Evolutionary conservation across 2,113 vertebrate genomes (phyloP).

Genomic region (Cairina moschata): DNA sequence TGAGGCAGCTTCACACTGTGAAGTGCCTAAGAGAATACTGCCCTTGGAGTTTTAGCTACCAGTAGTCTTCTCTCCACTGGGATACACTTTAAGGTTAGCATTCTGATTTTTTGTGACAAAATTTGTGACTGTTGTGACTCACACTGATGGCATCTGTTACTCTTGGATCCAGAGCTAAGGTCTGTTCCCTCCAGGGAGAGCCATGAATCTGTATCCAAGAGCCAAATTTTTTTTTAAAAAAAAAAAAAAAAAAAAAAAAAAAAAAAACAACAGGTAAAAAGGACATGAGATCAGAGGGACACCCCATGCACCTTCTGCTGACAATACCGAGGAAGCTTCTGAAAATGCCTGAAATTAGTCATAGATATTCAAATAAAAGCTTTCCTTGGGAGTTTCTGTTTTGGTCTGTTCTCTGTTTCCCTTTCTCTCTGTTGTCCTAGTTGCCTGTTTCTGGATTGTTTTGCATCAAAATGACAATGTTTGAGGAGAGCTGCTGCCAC

Average conservation of each 20-base stretch:
- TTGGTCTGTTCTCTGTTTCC: neutral
- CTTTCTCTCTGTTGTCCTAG: neutral
- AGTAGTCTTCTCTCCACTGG: neutral
- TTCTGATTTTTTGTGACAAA: conserved; percentile 37
- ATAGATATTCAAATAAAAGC: neutral
- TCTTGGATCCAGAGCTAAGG: conserved; percentile 33
- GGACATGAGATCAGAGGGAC: neutral
- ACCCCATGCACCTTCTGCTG: neutral
- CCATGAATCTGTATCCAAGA: neutral
- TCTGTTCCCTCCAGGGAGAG: conserved; percentile 22
- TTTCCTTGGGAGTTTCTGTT: neutral
- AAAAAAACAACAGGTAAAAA: neutral
- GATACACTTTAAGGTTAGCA: neutral
- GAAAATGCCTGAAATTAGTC: neutral
- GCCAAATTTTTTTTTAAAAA: no score
- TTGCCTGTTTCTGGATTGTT: neutral
- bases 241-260: no score
- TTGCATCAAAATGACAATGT: neutral
- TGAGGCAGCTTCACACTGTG: neutral
- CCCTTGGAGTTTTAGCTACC: neutral
- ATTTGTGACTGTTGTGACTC: conserved; percentile 41
- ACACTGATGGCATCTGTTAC: conserved; percentile 43
- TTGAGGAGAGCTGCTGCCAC: neutral
- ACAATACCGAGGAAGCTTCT: neutral
- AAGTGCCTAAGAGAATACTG: neutral